Evolutionary conservation across 2,113 vertebrate species (phyloP), one percentile per base, ranked within the genome.

Genomic region (Phainopepla nitens): DNA sequence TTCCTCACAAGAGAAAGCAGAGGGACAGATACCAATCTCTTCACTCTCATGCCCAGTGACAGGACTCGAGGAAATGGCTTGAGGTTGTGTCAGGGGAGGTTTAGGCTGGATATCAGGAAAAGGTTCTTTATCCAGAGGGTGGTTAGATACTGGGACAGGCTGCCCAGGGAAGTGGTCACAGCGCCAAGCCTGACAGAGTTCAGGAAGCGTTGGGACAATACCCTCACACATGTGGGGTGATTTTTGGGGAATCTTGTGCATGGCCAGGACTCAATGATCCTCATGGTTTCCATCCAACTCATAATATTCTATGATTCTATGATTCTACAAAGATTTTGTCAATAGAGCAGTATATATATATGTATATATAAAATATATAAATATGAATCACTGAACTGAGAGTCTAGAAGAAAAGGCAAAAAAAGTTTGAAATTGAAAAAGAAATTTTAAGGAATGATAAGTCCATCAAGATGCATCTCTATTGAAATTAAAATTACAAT

Each of bases 1-100:
- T 4, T 16, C 5, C 50, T 73, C 44, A 23, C 7, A 44, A n/a
- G 36, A 25, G 10, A 41, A 28, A 66, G 27, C 1, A 4, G 33
- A 58, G 13, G 36, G 5, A 1, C 10, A n/a, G 15, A 7, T 7
- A 44, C 11, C 0, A 0, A 65, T 9, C 14, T 22, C 29, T 56
- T 56, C 21, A 4, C 23, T 50, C 8, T 28, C 3, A 8, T 19
- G 15, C 4, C 7, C 17, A 36, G 42, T 19, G 31, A 15, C 27
- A 72, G 25, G 18, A 28, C 31, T 33, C 0, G 0, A 49, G 42
- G 11, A 44, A 44, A 44, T 7, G 4, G 25, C 31, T 13, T 18
- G 21, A 57, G n/a, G 12, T 29, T 80, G 5, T 36, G 7, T 23
- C 7, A 19, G 35, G 18, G 5, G 10, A 64, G 10, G 18, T 65